Evolutionary conservation across 1,140 invertebrate species (phyloP), one percentile per base, ranked within the genome.

Genomic region (Eumaeus atala): DNA sequence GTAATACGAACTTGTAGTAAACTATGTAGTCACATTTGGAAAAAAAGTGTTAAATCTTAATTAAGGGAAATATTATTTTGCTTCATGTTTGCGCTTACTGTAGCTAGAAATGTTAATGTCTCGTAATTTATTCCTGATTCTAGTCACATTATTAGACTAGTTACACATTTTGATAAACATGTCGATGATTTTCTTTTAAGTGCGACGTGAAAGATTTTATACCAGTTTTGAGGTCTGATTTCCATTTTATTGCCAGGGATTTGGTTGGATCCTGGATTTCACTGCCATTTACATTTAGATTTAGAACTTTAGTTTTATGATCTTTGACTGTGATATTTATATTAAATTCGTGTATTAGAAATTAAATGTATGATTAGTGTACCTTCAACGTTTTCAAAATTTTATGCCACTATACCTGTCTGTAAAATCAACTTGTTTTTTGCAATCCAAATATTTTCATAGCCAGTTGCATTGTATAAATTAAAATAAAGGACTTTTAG

Each of bases 291-390:
- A 72, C 64, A 65, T 68, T 67, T 77, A 81, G 74, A 67, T 61
- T 70, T 78, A 72, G 65, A 54, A 65, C 60, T 71, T 78, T 84
- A 84, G 80, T 81, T 80, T 62, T 79, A 63, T 82, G 77, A 83
- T 82, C 73, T 80, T 82, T 82, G 82, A 85, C 82, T 85, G 82
- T 85, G 82, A 85, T 85, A 85, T 82, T 85, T 84, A 84, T 85
- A 77, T 82, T 77, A 82, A 78, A 85, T 74, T 82, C 66, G 73
- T 81, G 77, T 78, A 78, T 78, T 82, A 80, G 77, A 71, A 72
- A 60, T 81, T 67, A 80, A n/a, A 72, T 74, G 68, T 82, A 77
- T 59, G 71, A 61, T 66, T 74, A 73, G 60, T 66, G 52, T 72
- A 70, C 64, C 55, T 55, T 59, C 58, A 61, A 70, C 61, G 40